Base-by-base conservation (phyloP, 2,113 vertebrate genomes). In the Garra rufa region DNA sequence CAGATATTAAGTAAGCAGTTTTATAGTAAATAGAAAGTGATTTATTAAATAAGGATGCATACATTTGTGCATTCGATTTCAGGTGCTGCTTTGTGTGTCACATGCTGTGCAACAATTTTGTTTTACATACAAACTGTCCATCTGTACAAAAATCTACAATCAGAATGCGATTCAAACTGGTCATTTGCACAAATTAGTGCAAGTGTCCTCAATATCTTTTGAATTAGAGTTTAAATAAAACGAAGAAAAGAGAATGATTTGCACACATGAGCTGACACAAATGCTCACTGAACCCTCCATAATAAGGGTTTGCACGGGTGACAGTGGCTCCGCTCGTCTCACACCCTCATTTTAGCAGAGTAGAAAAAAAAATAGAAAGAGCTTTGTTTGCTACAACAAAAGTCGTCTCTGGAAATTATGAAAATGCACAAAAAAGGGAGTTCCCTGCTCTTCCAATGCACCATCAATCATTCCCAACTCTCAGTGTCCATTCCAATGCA, bases 201-300 rank as follows among this genome's bases (percentile, higher is more conserved):
- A 26, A 15, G 26, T 41, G 41, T 17, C 34, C 34, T 26, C 21
- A 46, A 38, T 41, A 52, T 52, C 26, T 63, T 71, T 81, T 3
- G n/a, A 43, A 74, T 71, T 59, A 41, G 30, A 76, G 21, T 75
- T 38, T 9, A 82, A 85, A 81, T 46, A 65, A 34, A 61, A 77
- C 11, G 13, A 48, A 70, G 44, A 65, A 63, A 75, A 83, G n/a
- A 59, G 63, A 69, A 85, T 83, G 14, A 65, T 84, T 81, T 85
- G 85, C 87, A 84, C 84, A 86, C 92, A 91, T 92, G 91, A 91
- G 90, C 91, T 88, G 91, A 91, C 92, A 91, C 92, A 88, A 93
- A 90, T 89, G 89, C 82, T 91, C 88, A 93, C 92, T 94, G 92
- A 93, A 89, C 88, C 85, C 77, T 86, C 79, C 82, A 82, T 88